Evolutionary conservation across 2,113 vertebrate species (phyloP).

Genomic region (Trichomycterus rosablanca): DNA sequence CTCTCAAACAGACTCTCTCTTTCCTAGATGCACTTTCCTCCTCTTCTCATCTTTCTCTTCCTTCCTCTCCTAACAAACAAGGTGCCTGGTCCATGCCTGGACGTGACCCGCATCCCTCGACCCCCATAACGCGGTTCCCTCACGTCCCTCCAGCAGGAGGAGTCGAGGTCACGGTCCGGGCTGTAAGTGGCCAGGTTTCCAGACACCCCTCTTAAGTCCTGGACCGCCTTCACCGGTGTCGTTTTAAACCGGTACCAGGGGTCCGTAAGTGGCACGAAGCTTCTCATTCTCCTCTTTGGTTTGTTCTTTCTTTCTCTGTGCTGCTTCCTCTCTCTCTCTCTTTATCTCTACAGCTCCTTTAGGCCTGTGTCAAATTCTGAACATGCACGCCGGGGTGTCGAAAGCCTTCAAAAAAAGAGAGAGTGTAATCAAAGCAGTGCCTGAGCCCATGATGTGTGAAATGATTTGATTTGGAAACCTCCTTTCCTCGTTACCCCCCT

Average conservation of each 20-base stretch:
- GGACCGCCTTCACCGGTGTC: constrained; percentile 56
- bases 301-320: constrained; percentile 31
- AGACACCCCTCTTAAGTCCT: constrained; percentile 59
- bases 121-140: constrained; percentile 12
- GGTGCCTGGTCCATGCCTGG: constrained; percentile 78
- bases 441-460: constrained; percentile 58
- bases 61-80: constrained; percentile 34
- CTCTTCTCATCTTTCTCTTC: constrained; percentile 38
- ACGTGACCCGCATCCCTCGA: constrained; percentile 54
- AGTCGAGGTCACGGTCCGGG: constrained; percentile 66
- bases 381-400: constrained; percentile 45
- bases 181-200: constrained; percentile 89
- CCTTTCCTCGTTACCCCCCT: constrained; percentile 68
- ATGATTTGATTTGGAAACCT: constrained; percentile 71
- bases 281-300: constrained; percentile 4
- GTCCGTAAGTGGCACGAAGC: constrained; percentile 88
- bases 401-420: constrained; percentile 51
- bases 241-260: constrained; percentile 55
- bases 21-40: constrained; percentile 33
- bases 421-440: constrained; percentile 40
- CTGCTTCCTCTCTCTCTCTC: constrained; percentile 6
- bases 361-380: constrained; percentile 30
- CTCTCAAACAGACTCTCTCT: constrained; percentile 28
- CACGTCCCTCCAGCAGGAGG: constrained; percentile 3
- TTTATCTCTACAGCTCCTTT: too few relatives aligned